Conservation (phyloP, 2,797 vertebrate species). For the Atherinosoma microstoma region DNA sequence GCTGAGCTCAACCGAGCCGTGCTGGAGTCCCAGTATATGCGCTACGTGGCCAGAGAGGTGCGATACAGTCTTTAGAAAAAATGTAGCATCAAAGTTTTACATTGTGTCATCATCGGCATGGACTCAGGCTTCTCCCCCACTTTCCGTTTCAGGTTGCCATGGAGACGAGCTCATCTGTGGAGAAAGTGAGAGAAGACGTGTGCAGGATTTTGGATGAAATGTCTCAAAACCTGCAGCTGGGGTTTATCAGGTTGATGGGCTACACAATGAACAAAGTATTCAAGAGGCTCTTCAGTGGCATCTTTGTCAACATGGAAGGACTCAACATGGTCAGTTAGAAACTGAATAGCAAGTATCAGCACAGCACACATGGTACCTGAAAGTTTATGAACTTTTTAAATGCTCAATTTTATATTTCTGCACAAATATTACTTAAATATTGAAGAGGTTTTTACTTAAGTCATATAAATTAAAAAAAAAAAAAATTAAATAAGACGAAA, state of each 20-base stretch:
- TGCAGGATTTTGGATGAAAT: constrained; percentile 90
- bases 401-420: no score
- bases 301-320: constrained; percentile 93
- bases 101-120: neutral
- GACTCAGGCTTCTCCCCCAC: neutral
- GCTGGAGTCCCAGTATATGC: constrained; percentile 89
- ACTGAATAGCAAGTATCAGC: neutral
- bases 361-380: neutral
- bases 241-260: constrained; percentile 89
- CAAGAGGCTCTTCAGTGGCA: constrained; percentile 89
- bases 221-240: constrained; percentile 92
- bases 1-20: constrained; percentile 87
- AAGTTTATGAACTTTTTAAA: neutral
- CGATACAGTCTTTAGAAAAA: neutral
- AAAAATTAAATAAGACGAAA: no score
- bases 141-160: constrained; percentile 81
- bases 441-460: no score
- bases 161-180: constrained; percentile 84
- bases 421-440: no score
- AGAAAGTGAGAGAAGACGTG: constrained; percentile 87
- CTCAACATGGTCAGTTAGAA: constrained; percentile 86
- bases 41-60: constrained; percentile 90
- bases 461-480: no score
- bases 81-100: neutral
- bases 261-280: constrained; percentile 90